A percentile compares a stretch with the other conserved stretches of the same genome.
Conservation (phyloP, 1,140 invertebrate genomes). For the Varroa destructor region DNA sequence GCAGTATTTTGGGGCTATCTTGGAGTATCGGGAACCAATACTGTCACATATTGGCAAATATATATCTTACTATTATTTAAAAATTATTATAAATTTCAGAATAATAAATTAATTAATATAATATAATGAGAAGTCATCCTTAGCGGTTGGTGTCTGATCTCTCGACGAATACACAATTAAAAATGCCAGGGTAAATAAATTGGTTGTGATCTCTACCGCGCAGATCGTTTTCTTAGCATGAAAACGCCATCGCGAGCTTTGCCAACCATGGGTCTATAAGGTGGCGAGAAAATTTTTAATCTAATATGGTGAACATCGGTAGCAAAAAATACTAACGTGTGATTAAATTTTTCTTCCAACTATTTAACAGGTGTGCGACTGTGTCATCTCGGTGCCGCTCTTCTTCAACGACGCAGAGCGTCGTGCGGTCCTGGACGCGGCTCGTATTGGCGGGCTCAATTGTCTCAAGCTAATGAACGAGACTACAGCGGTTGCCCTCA, state of each 20-base stretch:
- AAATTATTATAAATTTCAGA: not conserved
- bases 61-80: conserved; percentile 37
- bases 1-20: too few species aligned
- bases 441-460: conserved; percentile 64
- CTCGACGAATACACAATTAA: not conserved
- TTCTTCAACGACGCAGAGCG: conserved; percentile 89
- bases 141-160: not conserved
- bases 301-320: too few species aligned
- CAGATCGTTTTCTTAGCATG: too few species aligned
- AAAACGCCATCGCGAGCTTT: too few species aligned
- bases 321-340: too few species aligned
- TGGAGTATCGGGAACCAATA: too few species aligned
- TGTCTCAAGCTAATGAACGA: conserved; percentile 89
- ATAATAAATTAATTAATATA: not conserved
- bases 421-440: conserved; percentile 74
- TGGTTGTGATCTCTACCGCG: too few species aligned
- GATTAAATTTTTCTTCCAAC: too few species aligned
- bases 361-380: conserved; percentile 52
- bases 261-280: too few species aligned
- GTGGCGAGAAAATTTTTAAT: too few species aligned
- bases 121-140: not conserved
- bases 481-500: conserved; percentile 82
- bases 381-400: conserved; percentile 69
- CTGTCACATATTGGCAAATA: too few species aligned
- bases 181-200: too few species aligned